Evolutionary conservation across 2,113 vertebrate species (phyloP), one percentile per base, ranked within the genome.

Genomic region (Oxygymnocypris stewartii): DNA sequence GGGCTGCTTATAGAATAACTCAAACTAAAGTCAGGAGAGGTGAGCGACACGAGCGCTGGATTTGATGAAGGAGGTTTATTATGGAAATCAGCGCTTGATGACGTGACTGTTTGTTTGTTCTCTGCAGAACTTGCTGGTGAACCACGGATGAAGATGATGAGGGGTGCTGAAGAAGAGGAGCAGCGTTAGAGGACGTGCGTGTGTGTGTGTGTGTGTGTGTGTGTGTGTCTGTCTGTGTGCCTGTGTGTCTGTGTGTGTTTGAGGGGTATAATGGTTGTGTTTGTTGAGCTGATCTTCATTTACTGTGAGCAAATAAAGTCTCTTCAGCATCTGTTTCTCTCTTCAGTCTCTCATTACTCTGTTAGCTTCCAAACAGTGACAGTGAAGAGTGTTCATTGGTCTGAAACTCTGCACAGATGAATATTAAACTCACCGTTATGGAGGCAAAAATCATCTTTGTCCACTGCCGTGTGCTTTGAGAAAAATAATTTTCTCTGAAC

Each of bases 101-200:
- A 87, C 40, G 8, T 37, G 42, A 69, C 12, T 49, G 74, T 87
- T 57, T 82, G 59, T 85, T 74, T 23, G 7, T 78, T 75, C n/a
- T 59, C 9, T 79, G 25, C 87, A 90, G 89, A 90, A 88, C 82
- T 4, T 80, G 44, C 49, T 85, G 89, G 87, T 90, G 78, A 90
- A 88, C 63, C 85, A 83, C 40, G 87, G 87, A 75, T 89, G 87
- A 79, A 84, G 82, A 88, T 28, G 78, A 76, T 14, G 71, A 75
- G 7, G 77, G n/a, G 59, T 14, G 51, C 20, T 54, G 80, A 86
- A 51, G 79, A 61, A 35, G 84, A 73, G 37, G 8, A 18, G 13
- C 35, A 65, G 73, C 23, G 10, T 49, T 23, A 61, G 80, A 84
- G 12, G 74, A 80, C 5, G n/a, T n/a, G 11, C 40, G 54, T 28